Evolutionary conservation across 2,797 vertebrate species (phyloP).

Genomic region (Anguilla pacifica): DNA sequence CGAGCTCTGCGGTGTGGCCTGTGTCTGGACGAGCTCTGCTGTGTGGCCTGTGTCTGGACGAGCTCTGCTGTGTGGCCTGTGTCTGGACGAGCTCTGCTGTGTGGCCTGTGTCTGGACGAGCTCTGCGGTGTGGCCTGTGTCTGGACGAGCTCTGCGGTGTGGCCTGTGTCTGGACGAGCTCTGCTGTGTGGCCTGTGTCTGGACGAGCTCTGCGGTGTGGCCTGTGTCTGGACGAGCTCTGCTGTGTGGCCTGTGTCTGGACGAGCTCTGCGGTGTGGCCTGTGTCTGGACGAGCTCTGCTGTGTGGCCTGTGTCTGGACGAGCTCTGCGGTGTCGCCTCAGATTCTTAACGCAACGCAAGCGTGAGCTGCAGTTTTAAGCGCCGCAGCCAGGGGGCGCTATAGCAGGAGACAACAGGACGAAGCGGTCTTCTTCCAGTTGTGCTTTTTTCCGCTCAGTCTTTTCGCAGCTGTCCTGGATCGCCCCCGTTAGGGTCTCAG

Average conservation of each 20-base stretch:
- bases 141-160: too few species aligned
- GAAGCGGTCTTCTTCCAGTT: too few species aligned
- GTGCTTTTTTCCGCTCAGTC: too few species aligned
- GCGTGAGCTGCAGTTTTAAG: too few species aligned
- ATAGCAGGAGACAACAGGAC: too few species aligned
- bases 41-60: neutral
- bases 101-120: neutral
- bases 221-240: too few species aligned
- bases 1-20: neutral
- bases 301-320: neutral
- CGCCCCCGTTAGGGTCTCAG: too few species aligned
- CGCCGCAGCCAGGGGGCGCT: too few species aligned
- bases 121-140: neutral
- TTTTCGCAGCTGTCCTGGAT: too few species aligned
- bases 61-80: neutral
- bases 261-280: neutral
- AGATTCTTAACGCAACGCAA: too few species aligned
- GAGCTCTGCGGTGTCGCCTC: too few species aligned
- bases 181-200: neutral
- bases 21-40: neutral
- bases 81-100: neutral
- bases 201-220: neutral
- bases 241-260: neutral
- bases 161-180: neutral
- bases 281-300: neutral